A percentile compares a stretch with the other conserved stretches of the same genome.
Evolutionary conservation across 2,797 vertebrate genomes (phyloP).

Genomic region (Australoheros facetus): DNA sequence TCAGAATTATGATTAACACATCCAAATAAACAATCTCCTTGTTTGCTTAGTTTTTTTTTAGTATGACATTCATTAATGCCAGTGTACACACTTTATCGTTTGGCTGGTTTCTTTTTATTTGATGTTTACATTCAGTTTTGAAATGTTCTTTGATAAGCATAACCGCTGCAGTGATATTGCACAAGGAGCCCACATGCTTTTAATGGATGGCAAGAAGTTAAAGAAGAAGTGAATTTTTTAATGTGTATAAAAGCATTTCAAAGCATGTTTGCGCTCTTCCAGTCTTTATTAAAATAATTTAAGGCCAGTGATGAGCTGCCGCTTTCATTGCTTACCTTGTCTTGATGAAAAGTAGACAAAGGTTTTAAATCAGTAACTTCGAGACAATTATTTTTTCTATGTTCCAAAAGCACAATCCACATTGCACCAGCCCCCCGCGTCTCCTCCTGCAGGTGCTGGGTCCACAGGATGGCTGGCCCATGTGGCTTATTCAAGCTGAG

Average conservation of each 20-base stretch:
- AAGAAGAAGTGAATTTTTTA: slow-evolving; percentile 76
- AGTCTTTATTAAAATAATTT: background rate
- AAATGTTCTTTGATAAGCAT: slow-evolving; percentile 69
- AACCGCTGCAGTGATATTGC: slow-evolving; percentile 75
- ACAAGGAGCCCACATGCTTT: slow-evolving; percentile 73
- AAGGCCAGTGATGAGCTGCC: background rate
- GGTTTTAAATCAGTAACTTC: too few relatives aligned
- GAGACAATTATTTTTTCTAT: too few relatives aligned
- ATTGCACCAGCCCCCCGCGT: too few relatives aligned
- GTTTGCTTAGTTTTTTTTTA: slow-evolving; percentile 21
- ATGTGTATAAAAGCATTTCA: slow-evolving; percentile 79
- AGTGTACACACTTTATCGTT: slow-evolving; percentile 42
- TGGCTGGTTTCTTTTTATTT: slow-evolving; percentile 52
- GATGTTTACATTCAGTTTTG: slow-evolving; percentile 67
- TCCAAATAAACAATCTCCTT: slow-evolving; percentile 38
- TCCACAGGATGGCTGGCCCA: too few relatives aligned
- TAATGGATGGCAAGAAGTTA: slow-evolving; percentile 65
- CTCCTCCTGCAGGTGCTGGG: too few relatives aligned
- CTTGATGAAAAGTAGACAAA: too few relatives aligned
- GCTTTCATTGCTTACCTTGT: background rate
- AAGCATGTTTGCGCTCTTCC: slow-evolving; percentile 26
- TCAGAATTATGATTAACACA: slow-evolving; percentile 59
- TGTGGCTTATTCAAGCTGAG: too few relatives aligned
- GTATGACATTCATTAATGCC: slow-evolving; percentile 36
- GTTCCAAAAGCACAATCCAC: too few relatives aligned